Base-by-base conservation (phyloP, 2,113 vertebrate genomes). In the Nerophis lumbriciformis region DNA sequence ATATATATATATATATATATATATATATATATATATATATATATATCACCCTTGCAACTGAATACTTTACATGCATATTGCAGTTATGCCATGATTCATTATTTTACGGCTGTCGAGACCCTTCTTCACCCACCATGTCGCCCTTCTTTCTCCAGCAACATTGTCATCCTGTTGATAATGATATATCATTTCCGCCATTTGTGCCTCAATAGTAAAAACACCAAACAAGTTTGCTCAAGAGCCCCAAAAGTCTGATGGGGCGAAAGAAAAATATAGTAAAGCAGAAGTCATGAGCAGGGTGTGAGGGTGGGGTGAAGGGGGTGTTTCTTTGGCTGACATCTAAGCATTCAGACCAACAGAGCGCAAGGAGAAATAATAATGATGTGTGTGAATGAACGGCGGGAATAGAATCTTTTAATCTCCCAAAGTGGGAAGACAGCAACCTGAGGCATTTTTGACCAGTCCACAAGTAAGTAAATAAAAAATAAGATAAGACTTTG, bases 331-430 rank as follows among this genome's bases (percentile, higher is more conserved):
- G 38, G 15, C 6, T 39, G 52, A 64, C 53, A 9, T 59, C 14
- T 5, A 54, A 67, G 70, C 38, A 59, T 65, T 69, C 54, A 72
- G 78, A 70, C 71, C 6, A 66, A 71, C 76, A 59, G 65, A 70
- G 72, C 71, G 62, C 68, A 80, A 76, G 75, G 77, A 83, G 73
- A 71, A 80, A 85, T 79, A 76, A 81, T 71, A 75, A 82, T 80
- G 86, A 88, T 85, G 82, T 81, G 76, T 82, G 76, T 75, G 75
- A 85, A 87, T 73, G 79, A 83, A 77, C 81, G 75, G 56, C 61
- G 76, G 84, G 87, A 86, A 88, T 88, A 87, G 73, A 85, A 90
- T 91, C 83, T 87, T 90, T 88, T 89, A 87, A 89, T 91, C 88
- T 89, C 84, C 78, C 78, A 89, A 86, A 89, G 86, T 85, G 87